phyloP scores from a whole-genome alignment of 2,888 invertebrate genomes.

The Xylota segnis region DNA sequence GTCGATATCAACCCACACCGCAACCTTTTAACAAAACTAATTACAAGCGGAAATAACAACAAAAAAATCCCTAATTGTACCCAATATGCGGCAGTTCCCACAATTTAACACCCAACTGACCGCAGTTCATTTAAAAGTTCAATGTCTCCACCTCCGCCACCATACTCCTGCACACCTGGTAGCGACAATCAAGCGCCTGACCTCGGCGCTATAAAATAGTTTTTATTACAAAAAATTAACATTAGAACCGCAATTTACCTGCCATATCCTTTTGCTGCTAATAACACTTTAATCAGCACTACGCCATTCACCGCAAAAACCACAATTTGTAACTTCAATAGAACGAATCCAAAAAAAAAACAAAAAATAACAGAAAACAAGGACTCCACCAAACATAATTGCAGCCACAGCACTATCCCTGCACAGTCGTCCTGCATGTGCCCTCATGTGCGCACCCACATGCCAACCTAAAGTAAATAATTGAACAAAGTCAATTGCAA shows the following conservation, averaged over 20 bases:
- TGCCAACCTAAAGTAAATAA: slow-evolving; percentile 60
- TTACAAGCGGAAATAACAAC: slow-evolving; percentile 14
- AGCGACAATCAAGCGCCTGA: slow-evolving; percentile 22
- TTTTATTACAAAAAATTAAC: slow-evolving; percentile 12
- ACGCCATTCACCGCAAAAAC: slow-evolving; percentile 50
- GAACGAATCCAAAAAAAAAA: slow-evolving; percentile 35
- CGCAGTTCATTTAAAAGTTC: slow-evolving; percentile 59
- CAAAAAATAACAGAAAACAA: background rate
- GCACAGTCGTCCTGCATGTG: background rate
- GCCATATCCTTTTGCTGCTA: slow-evolving; percentile 23
- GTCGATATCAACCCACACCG: background rate
- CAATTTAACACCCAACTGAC: slow-evolving; percentile 54
- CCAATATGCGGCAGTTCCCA: slow-evolving; percentile 48
- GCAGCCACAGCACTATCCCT: slow-evolving; percentile 37
- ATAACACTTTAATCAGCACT: slow-evolving; percentile 50
- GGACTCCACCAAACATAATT: slow-evolving; percentile 37
- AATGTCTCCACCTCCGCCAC: slow-evolving; percentile 41
- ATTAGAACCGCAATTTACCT: slow-evolving; percentile 39
- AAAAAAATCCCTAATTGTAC: slow-evolving; percentile 37
- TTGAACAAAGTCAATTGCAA: slow-evolving; percentile 74
- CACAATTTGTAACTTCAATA: slow-evolving; percentile 61
- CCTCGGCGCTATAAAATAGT: slow-evolving; percentile 10
- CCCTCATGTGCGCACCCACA: slow-evolving; percentile 21
- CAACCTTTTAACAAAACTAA: slow-evolving; percentile 21
- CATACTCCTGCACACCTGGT: background rate